These are phyloP conservation scores for Morpho helenor DNA, from an alignment of 2,888 invertebrate species.

Conservation along the genomic window DNA sequence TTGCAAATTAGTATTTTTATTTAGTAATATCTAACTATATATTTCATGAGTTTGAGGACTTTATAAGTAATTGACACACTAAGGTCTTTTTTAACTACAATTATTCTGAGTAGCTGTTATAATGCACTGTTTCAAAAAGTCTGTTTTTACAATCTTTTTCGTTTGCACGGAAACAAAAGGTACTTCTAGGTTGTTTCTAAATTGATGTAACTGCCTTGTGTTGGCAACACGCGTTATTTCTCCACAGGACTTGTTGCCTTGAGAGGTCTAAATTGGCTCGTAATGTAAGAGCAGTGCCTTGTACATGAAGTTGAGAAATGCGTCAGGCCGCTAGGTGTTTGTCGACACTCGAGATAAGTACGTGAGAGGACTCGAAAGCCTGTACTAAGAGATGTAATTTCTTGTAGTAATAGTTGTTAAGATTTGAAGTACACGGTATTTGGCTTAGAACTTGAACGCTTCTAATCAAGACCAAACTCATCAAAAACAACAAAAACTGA, in stretches of 20 bases:
- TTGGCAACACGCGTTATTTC: conserved; percentile 12
- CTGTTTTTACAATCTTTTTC: too few relatives aligned
- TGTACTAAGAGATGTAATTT: conserved; percentile 27
- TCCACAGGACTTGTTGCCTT: conserved; percentile 18
- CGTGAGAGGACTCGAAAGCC: conserved; percentile 15
- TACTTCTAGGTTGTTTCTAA: background rate
- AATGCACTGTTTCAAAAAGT: too few relatives aligned
- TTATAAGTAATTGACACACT: too few relatives aligned
- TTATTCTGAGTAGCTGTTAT: too few relatives aligned
- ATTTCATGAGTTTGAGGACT: too few relatives aligned
- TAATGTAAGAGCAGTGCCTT: conserved; percentile 22
- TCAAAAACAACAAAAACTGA: too few relatives aligned
- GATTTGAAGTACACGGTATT: too few relatives aligned
- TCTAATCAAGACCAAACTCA: too few relatives aligned
- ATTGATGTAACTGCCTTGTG: conserved; percentile 10
- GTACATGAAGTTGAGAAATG: conserved; percentile 57
- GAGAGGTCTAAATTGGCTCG: conserved; percentile 16
- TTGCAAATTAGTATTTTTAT: too few relatives aligned
- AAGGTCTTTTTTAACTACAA: too few relatives aligned
- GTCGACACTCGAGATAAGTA: conserved; percentile 34
- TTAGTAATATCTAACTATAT: too few relatives aligned
- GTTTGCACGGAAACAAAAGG: background rate
- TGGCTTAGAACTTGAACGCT: too few relatives aligned
- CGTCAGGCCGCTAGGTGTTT: conserved; percentile 46
- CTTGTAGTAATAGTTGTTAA: background rate